phyloP scores from a whole-genome alignment of 2,888 invertebrate genomes.

The Coleophora deauratella region DNA sequence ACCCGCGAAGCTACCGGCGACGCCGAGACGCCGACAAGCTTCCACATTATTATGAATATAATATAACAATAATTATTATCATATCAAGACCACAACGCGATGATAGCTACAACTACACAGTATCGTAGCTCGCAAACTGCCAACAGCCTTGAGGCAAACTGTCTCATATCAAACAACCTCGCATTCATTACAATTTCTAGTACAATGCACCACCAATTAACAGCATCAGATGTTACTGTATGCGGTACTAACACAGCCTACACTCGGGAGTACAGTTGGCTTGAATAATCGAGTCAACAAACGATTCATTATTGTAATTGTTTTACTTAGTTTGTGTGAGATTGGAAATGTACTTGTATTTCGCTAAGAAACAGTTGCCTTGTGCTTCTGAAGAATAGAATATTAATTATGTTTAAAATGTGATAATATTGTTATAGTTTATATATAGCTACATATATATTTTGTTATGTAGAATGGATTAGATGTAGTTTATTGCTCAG shows the following conservation, averaged over 20 bases:
- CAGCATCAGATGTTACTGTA: constrained; percentile 22
- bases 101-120: background rate
- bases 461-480: too few relatives aligned
- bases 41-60: too few relatives aligned
- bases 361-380: too few relatives aligned
- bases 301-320: background rate
- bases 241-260: constrained; percentile 21
- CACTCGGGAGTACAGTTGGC: constrained; percentile 18
- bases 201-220: constrained; percentile 28
- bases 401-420: too few relatives aligned
- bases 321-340: background rate
- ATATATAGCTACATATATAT: too few relatives aligned
- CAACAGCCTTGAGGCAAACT: background rate
- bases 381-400: background rate
- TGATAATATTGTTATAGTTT: too few relatives aligned
- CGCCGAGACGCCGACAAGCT: too few relatives aligned
- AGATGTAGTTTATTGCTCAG: too few relatives aligned
- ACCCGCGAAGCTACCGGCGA: too few relatives aligned
- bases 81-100: too few relatives aligned
- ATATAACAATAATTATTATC: too few relatives aligned
- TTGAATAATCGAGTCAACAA: constrained; percentile 23
- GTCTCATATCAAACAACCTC: background rate
- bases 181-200: constrained; percentile 8
- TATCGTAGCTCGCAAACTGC: background rate
- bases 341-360: too few relatives aligned